Evolutionary conservation across 2,797 vertebrate genomes (phyloP), one percentile per base, ranked within the genome.

Genomic region (Eospalax fontanierii): DNA sequence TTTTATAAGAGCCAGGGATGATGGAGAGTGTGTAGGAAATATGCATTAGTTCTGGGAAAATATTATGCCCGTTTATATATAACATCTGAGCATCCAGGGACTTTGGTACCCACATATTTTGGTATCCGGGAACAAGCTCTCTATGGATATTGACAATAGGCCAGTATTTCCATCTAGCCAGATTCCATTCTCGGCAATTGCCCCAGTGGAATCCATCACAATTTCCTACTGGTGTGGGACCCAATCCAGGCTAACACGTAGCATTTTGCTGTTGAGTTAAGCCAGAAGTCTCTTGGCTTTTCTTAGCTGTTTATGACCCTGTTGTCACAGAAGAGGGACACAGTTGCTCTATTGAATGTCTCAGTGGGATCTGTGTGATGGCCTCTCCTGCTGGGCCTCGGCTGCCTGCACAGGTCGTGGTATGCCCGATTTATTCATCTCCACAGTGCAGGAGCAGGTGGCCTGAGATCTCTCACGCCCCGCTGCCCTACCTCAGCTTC

Each of bases 331-430:
- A 78, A 76, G 83, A 63, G 1, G 43, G 59, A 4, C 83, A 26
- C 30, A 30, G 76, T 5, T 54, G 1, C 22, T 10, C 22, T 35
- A 24, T 18, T 4, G 83, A 28, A 28, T 4, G 7, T 26, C 4
- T 96, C 6, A 0, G 12, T 14, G 38, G 61, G 46, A 12, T 74
- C 40, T 87, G 40, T 81, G 35, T 4, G 4, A 7, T 24, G 11
- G 40, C 65, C 54, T 16, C n/a, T 5, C 2, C 0, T 12, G 74
- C 76, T 35, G 73, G 66, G 40, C 10, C 40, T 43, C 38, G 11
- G 73, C 21, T 1, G 0, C 57, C 73, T 65, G 0, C 33, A 0
- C 4, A 10, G 1, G 5, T 11, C 4, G 2, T 7, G 14, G 10
- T 54, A 19, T 54, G 35, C 78, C 40, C n/a, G 57, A 33, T n/a